These are phyloP conservation scores for Petrophora chlorosata DNA, from an alignment of 2,888 invertebrate genomes.

Conservation along the genomic window DNA sequence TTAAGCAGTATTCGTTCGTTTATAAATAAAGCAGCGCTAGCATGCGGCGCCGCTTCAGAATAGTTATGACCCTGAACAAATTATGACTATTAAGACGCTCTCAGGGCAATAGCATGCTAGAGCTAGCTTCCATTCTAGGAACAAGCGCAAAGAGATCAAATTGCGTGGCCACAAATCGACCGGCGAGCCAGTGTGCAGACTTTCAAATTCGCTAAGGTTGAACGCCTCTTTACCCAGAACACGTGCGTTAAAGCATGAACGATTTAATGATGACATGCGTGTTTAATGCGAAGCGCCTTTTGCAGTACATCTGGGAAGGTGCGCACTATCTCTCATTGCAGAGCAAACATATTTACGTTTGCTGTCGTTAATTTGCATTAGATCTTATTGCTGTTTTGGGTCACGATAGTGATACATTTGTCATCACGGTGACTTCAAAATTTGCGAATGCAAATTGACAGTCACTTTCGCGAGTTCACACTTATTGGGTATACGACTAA, in stretches of 20 bases:
- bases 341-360: background rate
- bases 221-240: slow-evolving; percentile 58
- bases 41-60: slow-evolving; percentile 2
- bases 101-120: slow-evolving; percentile 10
- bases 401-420: no score
- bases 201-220: slow-evolving; percentile 65
- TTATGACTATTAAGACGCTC: slow-evolving; percentile 40
- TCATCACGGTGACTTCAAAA: no score
- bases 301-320: slow-evolving; percentile 15
- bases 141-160: slow-evolving; percentile 52
- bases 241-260: slow-evolving; percentile 58
- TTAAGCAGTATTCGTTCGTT: background rate
- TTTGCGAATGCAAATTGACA: no score
- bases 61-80: slow-evolving; percentile 39
- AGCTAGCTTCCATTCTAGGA: slow-evolving; percentile 42
- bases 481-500: no score
- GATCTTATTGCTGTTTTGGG: no score
- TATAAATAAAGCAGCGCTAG: background rate
- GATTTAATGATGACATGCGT: slow-evolving; percentile 61
- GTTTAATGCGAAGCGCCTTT: slow-evolving; percentile 35
- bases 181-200: slow-evolving; percentile 52
- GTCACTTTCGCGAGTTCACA: no score
- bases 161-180: slow-evolving; percentile 55
- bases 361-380: no score
- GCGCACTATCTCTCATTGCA: slow-evolving; percentile 11